Base-by-base conservation (phyloP, 2,797 vertebrate species). In the Setipinna tenuifilis region DNA sequence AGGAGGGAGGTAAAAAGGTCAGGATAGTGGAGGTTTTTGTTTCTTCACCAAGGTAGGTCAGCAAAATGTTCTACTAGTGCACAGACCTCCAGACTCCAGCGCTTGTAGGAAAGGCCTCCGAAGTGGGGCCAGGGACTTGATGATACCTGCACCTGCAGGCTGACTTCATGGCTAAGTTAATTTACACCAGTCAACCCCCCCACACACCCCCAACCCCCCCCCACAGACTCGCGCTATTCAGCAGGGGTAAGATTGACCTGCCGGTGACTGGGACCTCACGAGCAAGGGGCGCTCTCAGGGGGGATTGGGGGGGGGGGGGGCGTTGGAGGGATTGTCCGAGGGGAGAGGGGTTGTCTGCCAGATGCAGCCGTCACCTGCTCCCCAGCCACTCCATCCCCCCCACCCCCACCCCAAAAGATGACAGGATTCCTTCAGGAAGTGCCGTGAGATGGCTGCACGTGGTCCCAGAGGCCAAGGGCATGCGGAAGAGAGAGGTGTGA, bases 331-430 rank as follows among this genome's bases (percentile, higher is more conserved):
- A 6, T 10, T 21, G 19, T 61, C n/a, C 9, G 61, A 2, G 87
- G 85, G 85, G 86, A 82, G 84, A 78, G 84, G 78, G 83, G 85
- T 88, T 21, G 10, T 9, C 71, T 78, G 71, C 86, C 92, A 90
- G 91, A 93, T 93, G 93, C 89, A 89, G 88, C 90, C 86, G 89
- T 93, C 93, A 92, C 92, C 93, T 94, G 92, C 92, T 90, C 57
- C 7, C 2, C 83, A 86, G 75, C 85, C 50, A 54, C 50, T 3
- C 50, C 14, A 87, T 89, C 91, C 90, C 93, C 93, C 87, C 88
- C 86, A 31, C 85, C 84, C 91, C 21, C 3, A 81, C 17, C 6
- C 16, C 31, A 25, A 31, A 75, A 16, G 35, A 78, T 78, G 71
- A 78, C 71, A 78, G 71, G 71, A 78, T 78, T 35, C 17, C 35